A percentile compares a stretch with the other conserved stretches of the same genome.
Evolutionary conservation across 2,113 vertebrate genomes (phyloP).

Genomic region (Plectropomus leopardus): DNA sequence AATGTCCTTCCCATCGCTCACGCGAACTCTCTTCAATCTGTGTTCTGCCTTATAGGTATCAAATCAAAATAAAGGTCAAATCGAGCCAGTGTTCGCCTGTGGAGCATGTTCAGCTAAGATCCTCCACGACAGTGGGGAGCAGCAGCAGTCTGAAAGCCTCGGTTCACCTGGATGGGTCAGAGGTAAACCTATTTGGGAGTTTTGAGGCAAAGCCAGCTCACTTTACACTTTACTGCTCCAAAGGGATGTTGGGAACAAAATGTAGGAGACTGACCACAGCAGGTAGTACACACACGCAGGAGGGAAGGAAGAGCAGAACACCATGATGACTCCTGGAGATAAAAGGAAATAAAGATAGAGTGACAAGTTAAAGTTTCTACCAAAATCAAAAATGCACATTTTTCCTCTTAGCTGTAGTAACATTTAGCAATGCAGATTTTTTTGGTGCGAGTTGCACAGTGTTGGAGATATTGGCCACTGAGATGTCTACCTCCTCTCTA

Average conservation of each 20-base stretch:
- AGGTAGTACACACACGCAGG: slow-evolving; percentile 91
- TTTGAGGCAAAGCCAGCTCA: background rate
- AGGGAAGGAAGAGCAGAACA: slow-evolving; percentile 87
- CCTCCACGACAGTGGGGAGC: slow-evolving; percentile 50
- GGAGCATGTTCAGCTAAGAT: slow-evolving; percentile 42
- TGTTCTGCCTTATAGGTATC: slow-evolving; percentile 37
- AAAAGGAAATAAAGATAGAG: background rate
- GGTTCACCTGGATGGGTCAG: slow-evolving; percentile 33
- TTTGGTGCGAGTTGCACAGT: too few relatives aligned
- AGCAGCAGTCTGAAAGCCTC: slow-evolving; percentile 55
- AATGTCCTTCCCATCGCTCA: slow-evolving; percentile 7
- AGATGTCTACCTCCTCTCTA: too few relatives aligned
- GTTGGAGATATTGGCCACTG: too few relatives aligned
- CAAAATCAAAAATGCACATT: too few relatives aligned
- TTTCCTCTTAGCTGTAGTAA: too few relatives aligned
- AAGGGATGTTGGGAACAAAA: slow-evolving; percentile 89
- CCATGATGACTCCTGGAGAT: slow-evolving; percentile 85
- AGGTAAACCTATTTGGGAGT: slow-evolving; percentile 38
- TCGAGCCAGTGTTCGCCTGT: slow-evolving; percentile 31
- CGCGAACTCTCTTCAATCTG: background rate
- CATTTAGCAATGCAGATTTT: too few relatives aligned
- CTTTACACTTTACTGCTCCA: slow-evolving; percentile 89
- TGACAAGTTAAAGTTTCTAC: too few relatives aligned
- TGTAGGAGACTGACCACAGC: slow-evolving; percentile 93
- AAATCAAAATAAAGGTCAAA: slow-evolving; percentile 46